A percentile compares a stretch with the other conserved stretches of the same genome.
phyloP scores from a whole-genome alignment of 2,888 invertebrate species.

The Zaprionus bogoriensis region DNA sequence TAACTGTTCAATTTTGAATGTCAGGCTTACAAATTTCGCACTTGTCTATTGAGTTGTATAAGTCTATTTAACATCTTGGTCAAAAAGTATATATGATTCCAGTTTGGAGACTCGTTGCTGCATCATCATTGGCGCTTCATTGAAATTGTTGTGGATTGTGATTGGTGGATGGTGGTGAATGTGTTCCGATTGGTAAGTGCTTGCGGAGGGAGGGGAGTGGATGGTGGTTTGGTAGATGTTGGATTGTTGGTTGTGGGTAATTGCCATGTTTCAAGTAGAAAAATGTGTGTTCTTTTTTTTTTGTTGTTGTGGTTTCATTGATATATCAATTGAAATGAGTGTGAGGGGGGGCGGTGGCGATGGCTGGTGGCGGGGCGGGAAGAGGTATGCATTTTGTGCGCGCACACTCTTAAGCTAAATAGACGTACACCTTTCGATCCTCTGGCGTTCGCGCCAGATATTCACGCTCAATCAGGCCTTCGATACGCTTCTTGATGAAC shows the following conservation, averaged over 20 bases:
- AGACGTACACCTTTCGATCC: conserved; percentile 98
- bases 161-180: no score
- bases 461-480: conserved; percentile 99
- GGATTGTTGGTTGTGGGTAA: no score
- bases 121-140: conserved; percentile 23
- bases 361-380: not conserved
- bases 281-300: no score
- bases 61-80: conserved; percentile 54
- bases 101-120: conserved; percentile 22
- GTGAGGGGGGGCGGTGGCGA: not conserved
- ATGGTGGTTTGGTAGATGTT: no score
- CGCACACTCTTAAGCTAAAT: conserved; percentile 89
- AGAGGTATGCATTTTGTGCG: conserved; percentile 2
- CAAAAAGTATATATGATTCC: conserved; percentile 40
- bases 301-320: no score
- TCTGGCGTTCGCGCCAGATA: conserved; percentile 98
- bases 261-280: not conserved
- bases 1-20: conserved; percentile 70
- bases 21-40: conserved; percentile 61
- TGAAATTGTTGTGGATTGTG: conserved; percentile 13
- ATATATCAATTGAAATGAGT: not conserved
- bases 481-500: conserved; percentile 99
- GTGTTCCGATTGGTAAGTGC: conserved; percentile 17
- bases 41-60: conserved; percentile 41
- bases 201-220: not conserved